Conservation (phyloP, 2,888 invertebrate species). For the Acrobeloides nanus region DNA sequence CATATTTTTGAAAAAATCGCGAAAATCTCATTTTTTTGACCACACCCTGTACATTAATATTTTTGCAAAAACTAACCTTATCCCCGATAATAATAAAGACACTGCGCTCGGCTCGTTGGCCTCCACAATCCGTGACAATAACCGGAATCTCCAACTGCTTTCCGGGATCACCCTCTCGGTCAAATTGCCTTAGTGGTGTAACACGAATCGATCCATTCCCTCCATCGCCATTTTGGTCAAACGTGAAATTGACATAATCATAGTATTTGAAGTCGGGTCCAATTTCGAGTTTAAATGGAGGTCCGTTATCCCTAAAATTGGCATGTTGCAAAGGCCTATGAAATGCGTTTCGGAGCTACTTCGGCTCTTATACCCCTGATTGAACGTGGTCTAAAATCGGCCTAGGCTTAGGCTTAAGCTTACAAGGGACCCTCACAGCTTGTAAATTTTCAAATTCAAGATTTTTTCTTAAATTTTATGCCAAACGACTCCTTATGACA, state of each 20-base stretch:
- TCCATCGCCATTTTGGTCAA: slow-evolving; percentile 86
- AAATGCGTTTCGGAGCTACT: too few relatives aligned
- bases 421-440: too few relatives aligned
- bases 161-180: slow-evolving; percentile 44
- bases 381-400: too few relatives aligned
- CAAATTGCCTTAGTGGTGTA: slow-evolving; percentile 66
- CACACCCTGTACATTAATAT: too few relatives aligned
- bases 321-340: too few relatives aligned
- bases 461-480: too few relatives aligned
- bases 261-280: slow-evolving; percentile 33
- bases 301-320: slow-evolving; percentile 75
- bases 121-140: slow-evolving; percentile 90
- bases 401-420: too few relatives aligned
- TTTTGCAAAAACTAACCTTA: slow-evolving; percentile 60
- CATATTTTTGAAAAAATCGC: too few relatives aligned
- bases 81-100: slow-evolving; percentile 82
- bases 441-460: too few relatives aligned
- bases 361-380: too few relatives aligned
- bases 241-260: slow-evolving; percentile 89
- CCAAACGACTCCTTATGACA: too few relatives aligned
- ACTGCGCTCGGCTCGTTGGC: slow-evolving; percentile 55
- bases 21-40: slow-evolving; percentile 4
- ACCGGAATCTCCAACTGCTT: slow-evolving; percentile 82
- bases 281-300: slow-evolving; percentile 71
- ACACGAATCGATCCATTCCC: slow-evolving; percentile 96